Evolutionary conservation across 2,888 invertebrate genomes (phyloP).

Genomic region (Deilephila porcellus): DNA sequence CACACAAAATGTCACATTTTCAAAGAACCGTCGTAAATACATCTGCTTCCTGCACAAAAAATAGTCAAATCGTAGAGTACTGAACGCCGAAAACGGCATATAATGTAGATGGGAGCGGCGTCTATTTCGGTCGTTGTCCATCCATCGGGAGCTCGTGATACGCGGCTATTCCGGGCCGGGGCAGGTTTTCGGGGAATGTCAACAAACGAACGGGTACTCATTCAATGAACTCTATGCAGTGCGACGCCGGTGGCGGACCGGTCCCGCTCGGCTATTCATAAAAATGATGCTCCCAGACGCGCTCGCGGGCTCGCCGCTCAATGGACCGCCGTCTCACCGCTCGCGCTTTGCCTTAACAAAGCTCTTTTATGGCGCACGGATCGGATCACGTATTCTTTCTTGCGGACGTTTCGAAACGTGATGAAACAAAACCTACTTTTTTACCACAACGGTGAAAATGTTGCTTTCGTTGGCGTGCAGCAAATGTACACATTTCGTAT

Average conservation of each 20-base stretch:
- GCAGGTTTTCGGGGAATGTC: conserved; percentile 85
- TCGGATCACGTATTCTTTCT: conserved; percentile 65
- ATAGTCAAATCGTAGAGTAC: conserved; percentile 60
- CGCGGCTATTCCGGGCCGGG: conserved; percentile 79
- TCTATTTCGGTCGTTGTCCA: conserved; percentile 80
- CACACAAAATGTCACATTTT: conserved; percentile 17
- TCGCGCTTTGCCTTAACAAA: conserved; percentile 52
- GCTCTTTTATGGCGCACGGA: conserved; percentile 58
- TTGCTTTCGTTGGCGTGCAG: conserved; percentile 59
- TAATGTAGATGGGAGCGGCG: conserved; percentile 66
- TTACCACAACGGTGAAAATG: conserved; percentile 47
- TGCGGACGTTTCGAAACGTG: conserved; percentile 57
- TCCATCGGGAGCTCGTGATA: conserved; percentile 70
- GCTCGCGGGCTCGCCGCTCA: conserved; percentile 70
- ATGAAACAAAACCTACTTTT: conserved; percentile 58
- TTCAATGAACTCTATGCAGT: conserved; percentile 80
- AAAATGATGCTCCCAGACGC: conserved; percentile 76
- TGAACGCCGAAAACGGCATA: conserved; percentile 73
- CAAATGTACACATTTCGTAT: conserved; percentile 54
- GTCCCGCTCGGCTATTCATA: conserved; percentile 78
- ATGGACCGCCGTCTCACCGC: conserved; percentile 64
- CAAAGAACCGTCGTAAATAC: conserved; percentile 43
- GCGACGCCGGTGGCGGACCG: conserved; percentile 76
- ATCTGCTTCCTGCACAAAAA: conserved; percentile 58
- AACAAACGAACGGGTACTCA: conserved; percentile 81